Conservation (phyloP, 35 echinoderm and acorn worm species). For the Holothuria glaberrima region DNA sequence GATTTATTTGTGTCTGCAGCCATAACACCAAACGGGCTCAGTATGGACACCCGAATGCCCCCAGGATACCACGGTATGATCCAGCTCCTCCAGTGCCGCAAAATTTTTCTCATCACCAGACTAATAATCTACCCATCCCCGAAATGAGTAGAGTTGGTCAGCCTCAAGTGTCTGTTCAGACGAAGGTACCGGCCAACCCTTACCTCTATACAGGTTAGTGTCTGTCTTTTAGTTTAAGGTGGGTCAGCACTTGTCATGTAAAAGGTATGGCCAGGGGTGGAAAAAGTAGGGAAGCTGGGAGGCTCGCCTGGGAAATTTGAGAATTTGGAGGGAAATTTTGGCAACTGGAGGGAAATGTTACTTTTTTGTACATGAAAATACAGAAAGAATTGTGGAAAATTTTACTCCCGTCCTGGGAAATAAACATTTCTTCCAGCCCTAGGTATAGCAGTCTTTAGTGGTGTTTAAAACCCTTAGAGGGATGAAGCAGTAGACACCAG, state of each 20-base stretch:
- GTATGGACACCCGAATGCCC: slow-evolving; percentile 88
- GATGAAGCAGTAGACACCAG: too few relatives aligned
- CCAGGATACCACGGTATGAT: slow-evolving; percentile 70
- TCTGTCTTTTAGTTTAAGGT: background rate
- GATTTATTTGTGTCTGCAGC: slow-evolving; percentile 36
- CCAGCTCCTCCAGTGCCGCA: slow-evolving; percentile 75
- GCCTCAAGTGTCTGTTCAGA: background rate
- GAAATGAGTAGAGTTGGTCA: background rate
- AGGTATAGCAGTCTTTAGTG: too few relatives aligned
- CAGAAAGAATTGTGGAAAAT: too few relatives aligned
- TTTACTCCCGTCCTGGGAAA: too few relatives aligned
- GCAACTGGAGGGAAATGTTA: too few relatives aligned
- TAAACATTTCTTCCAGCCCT: too few relatives aligned
- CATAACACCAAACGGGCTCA: slow-evolving; percentile 82
- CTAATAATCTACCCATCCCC: background rate
- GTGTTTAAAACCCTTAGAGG: too few relatives aligned
- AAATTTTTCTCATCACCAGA: slow-evolving; percentile 50
- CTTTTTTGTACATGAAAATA: too few relatives aligned
- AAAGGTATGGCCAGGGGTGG: too few relatives aligned
- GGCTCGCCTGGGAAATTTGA: too few relatives aligned
- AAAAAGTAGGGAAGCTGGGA: too few relatives aligned
- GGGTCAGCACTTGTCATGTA: background rate
- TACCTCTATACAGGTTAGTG: slow-evolving; percentile 89
- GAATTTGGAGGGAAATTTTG: too few relatives aligned
- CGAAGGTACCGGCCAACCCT: slow-evolving; percentile 85